Conservation (phyloP, 2,797 vertebrate genomes). For the Schizopygopsis pylzovi region DNA sequence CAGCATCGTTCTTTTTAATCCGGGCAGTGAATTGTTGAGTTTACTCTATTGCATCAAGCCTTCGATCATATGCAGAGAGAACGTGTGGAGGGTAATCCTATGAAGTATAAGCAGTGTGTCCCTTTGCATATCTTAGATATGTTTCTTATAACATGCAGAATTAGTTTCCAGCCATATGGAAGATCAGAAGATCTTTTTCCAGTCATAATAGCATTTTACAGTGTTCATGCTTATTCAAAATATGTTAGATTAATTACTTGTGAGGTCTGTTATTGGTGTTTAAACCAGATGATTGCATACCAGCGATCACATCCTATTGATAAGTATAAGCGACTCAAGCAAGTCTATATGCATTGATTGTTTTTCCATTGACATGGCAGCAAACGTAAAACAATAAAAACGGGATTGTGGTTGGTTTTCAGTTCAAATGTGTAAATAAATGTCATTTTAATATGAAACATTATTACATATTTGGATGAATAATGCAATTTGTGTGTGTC, state of each 20-base stretch:
- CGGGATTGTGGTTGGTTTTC: neutral
- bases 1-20: neutral
- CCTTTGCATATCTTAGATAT: neutral
- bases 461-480: neutral
- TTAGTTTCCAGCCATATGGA: neutral
- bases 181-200: neutral
- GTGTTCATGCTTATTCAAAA: neutral
- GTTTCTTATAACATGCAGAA: neutral
- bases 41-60: neutral
- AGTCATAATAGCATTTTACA: neutral
- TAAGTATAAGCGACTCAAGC: neutral
- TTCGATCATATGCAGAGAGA: neutral
- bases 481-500: neutral
- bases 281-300: neutral
- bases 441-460: neutral
- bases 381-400: neutral
- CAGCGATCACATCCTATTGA: neutral
- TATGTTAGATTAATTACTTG: neutral
- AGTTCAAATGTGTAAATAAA: neutral
- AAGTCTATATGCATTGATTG: neutral
- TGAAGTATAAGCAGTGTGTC: neutral
- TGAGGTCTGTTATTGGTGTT: neutral
- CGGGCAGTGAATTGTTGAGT: neutral
- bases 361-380: neutral
- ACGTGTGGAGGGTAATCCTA: neutral